Evolutionary conservation across 2,888 invertebrate species (phyloP).

Genomic region (Oligia fasciuncula): DNA sequence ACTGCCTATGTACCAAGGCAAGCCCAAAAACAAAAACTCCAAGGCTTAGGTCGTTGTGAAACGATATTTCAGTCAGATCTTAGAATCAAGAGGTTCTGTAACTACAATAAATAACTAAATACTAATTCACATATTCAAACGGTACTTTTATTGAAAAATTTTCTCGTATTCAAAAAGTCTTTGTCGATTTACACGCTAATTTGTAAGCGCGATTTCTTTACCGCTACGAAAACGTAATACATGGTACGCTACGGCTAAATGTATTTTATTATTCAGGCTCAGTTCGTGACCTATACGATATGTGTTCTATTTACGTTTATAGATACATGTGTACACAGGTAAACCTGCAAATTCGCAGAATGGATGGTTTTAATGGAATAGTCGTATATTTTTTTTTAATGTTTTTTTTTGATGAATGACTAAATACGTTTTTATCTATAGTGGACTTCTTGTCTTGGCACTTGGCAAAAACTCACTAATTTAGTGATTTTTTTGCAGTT

Average conservation of each 20-base stretch:
- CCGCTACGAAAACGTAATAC: slow-evolving; percentile 6
- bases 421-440: too few relatives aligned
- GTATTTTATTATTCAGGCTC: slow-evolving; percentile 16
- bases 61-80: not conserved
- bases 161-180: slow-evolving; percentile 7
- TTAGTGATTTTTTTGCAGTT: too few relatives aligned
- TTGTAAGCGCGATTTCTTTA: slow-evolving; percentile 18
- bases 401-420: not conserved
- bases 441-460: too few relatives aligned
- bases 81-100: not conserved
- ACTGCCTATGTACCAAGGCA: not conserved
- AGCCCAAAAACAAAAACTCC: not conserved
- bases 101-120: not conserved
- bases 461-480: too few relatives aligned
- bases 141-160: not conserved
- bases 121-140: not conserved
- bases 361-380: not conserved
- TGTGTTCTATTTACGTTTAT: not conserved
- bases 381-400: not conserved
- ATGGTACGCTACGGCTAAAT: not conserved
- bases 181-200: slow-evolving; percentile 14
- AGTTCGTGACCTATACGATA: slow-evolving; percentile 21
- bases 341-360: not conserved
- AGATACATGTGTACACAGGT: not conserved
- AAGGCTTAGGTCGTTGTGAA: not conserved